Base-by-base conservation (phyloP, 1,140 invertebrate genomes). In the Mya arenaria region DNA sequence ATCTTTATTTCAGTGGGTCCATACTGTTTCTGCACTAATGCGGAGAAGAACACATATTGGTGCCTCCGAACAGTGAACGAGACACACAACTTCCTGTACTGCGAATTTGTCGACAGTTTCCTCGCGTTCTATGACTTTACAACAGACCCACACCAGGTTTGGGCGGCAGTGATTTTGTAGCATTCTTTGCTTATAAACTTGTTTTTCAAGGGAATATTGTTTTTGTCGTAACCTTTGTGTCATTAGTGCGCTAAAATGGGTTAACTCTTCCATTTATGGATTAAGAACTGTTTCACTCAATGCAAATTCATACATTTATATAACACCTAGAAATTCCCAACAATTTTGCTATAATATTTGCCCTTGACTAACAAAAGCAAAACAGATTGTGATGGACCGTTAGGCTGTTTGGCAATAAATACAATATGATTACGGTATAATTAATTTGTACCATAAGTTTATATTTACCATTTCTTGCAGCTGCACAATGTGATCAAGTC, bases 11-110 rank as follows among this genome's bases (percentile, higher is more conserved):
- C 90, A 95, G 94, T 96, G 68, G 98, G 97, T 0, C 97, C 97
- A 3, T 99, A 99, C 91, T 99, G 98, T 92, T 99, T 99, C 90
- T 99, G 98, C 91, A 98, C 99, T 95, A 99, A 99, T 91, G 96
- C 98, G n/a, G 98, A 98, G 89, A 99, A 99, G 93, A 99, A 99
- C 91, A 99, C 98, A 0, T 99, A 98, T 92, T 99, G 97, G 90
- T 99, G 98, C 91, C 91, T 99, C 13, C 94, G 98, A 62, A 99
- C 98, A 1, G 97, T 99, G 56, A 99, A 99, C 93, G 94, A 95
- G 0, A 99, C 98, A 0, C 98, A 99, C 91, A 98, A 99, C 94
- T 97, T 98, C 89, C 94, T 99, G 0, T 99, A 99, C 92, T 99
- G 98, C 91, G 98, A 99, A 93, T 99, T 99, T 91, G 97, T 99